These are phyloP conservation scores for Hippopotamyrus pictus DNA, from an alignment of 2,797 vertebrate species.

Conservation along the genomic window DNA sequence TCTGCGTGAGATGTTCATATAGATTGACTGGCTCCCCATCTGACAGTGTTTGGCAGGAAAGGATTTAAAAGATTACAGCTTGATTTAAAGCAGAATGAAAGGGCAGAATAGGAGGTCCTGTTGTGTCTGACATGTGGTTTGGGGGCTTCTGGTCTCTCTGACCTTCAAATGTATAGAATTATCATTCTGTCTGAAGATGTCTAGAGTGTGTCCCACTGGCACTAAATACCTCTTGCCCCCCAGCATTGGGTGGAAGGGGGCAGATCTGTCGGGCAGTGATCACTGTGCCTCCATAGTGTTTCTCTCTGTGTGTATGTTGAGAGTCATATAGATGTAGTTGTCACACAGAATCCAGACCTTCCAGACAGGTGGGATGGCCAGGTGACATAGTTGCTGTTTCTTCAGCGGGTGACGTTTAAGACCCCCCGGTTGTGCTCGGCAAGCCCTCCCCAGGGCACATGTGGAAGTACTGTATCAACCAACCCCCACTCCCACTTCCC, in stretches of 20 bases:
- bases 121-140: background rate
- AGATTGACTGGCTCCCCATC: background rate
- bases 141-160: background rate
- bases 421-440: conserved; percentile 52
- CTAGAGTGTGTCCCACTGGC: background rate
- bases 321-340: background rate
- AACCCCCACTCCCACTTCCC: conserved; percentile 43
- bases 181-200: background rate
- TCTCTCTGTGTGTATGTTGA: background rate
- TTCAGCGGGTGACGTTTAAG: conserved; percentile 67
- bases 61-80: background rate
- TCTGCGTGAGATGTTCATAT: background rate
- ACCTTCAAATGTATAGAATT: background rate
- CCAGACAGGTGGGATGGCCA: background rate
- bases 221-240: too few species aligned
- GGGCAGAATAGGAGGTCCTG: background rate
- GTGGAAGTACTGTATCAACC: conserved; percentile 62
- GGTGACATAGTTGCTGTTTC: conserved; percentile 46
- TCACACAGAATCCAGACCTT: background rate
- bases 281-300: background rate
- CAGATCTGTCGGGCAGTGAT: background rate
- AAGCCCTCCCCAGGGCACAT: conserved; percentile 44
- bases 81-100: background rate
- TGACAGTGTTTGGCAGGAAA: background rate
- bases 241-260: background rate